Evolutionary conservation across 1,140 invertebrate genomes (phyloP).

Genomic region (Drosophila repleta): DNA sequence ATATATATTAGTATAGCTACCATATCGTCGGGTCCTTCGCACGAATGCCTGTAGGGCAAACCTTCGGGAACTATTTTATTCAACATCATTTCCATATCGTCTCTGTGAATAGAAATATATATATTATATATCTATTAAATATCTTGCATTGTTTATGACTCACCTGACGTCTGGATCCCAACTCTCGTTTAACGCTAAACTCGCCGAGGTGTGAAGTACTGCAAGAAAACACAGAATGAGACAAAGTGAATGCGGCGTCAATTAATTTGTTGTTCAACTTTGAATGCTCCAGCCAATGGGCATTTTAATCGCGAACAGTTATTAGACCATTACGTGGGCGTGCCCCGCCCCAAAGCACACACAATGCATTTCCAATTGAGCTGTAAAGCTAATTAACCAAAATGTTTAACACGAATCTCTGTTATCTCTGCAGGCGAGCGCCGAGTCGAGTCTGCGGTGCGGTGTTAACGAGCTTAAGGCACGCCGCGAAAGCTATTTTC

Average conservation of each 20-base stretch:
- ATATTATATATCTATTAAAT: neutral
- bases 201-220: slow-evolving; percentile 99
- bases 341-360: neutral
- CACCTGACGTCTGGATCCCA: slow-evolving; percentile 96
- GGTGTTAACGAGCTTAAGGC: slow-evolving; percentile 6
- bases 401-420: slow-evolving; percentile 53
- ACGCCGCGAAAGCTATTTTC: slow-evolving; percentile 36
- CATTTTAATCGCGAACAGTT: slow-evolving; percentile 20
- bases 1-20: slow-evolving; percentile 84
- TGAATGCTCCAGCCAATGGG: slow-evolving; percentile 28
- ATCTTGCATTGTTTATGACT: slow-evolving; percentile 20
- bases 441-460: neutral
- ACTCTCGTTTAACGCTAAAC: slow-evolving; percentile 98
- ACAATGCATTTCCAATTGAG: slow-evolving; percentile 61
- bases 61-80: slow-evolving; percentile 99
- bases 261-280: slow-evolving; percentile 55
- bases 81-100: slow-evolving; percentile 99
- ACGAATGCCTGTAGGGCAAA: slow-evolving; percentile 96
- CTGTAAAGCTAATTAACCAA: slow-evolving; percentile 67
- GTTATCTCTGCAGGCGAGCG: slow-evolving; percentile 16
- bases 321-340: slow-evolving; percentile 64
- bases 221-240: slow-evolving; percentile 83
- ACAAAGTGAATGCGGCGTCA: slow-evolving; percentile 43
- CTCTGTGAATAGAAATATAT: slow-evolving; percentile 84
- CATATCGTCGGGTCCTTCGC: slow-evolving; percentile 99